Evolutionary conservation across 64 coral and sea anemone genomes (phyloP), one percentile per base, ranked within the genome.

Genomic region (Catalaphyllia jardinei): DNA sequence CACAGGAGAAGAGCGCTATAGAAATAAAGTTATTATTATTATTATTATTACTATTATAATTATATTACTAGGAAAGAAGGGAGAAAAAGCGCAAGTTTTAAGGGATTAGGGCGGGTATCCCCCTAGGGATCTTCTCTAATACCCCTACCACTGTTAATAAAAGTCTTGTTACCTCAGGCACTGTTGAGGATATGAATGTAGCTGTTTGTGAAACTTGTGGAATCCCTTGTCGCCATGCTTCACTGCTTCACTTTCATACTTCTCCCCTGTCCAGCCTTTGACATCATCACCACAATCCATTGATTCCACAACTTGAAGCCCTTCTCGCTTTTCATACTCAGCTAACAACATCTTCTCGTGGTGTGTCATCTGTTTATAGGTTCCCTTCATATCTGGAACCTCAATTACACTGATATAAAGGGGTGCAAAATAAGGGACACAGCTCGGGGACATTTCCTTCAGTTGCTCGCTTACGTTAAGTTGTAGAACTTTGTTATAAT

Each of bases 321-420:
- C 91, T 35, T 97, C 95, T 69, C 75, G 87, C 72, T 57, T 61
- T 61, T 93, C 82, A 42, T 96, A 96, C 27, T 82, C 28, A 11
- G 49, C 33, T 13, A 96, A 33, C 5, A 93, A 82, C 71, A 89
- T 29, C 69, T 76, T 93, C 80, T 96, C 94, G 75, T 96, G 94
- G 19, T 52, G 67, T 30, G 88, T 90, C 29, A 93, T 86, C 31
- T 86, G 64, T 18, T 75, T 67, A 19, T 55, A 14, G 73, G 5
- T 27, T 30, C 16, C 24, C 28, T 42, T 86, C 5, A 18, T 9
- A 39, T 74, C n/a, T 2, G 75, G 60, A 10, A 2, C 65, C 79
- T 96, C 94, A 62, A 93, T 90, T 2, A 96, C 94, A 83, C 83
- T 96, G 22, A 96, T 78, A 57, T 90, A 96, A 60, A 82, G 73